Evolutionary conservation across 2,888 invertebrate genomes (phyloP).

Genomic region (Pheosia tremula): DNA sequence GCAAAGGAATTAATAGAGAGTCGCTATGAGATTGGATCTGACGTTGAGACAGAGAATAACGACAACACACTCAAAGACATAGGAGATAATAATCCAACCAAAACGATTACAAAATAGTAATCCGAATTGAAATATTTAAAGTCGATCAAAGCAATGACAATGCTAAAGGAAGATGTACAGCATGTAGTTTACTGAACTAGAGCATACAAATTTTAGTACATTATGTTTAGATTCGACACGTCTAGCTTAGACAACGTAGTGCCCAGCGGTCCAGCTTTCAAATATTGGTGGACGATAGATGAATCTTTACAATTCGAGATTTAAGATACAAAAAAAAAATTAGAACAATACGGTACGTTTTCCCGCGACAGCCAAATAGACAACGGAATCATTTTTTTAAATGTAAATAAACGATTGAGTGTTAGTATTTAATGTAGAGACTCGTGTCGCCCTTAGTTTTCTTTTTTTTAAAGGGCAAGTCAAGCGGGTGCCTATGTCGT

Average conservation of each 20-base stretch:
- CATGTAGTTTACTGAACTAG: constrained; percentile 68
- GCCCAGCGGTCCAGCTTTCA: constrained; percentile 80
- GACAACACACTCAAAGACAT: constrained; percentile 9
- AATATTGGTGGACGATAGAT: constrained; percentile 78
- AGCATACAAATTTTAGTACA: constrained; percentile 64
- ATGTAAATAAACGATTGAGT: constrained; percentile 74
- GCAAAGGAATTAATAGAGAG: constrained; percentile 19
- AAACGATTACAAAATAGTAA: not conserved
- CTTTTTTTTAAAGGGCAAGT: constrained; percentile 50
- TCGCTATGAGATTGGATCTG: constrained; percentile 16
- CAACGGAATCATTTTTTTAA: constrained; percentile 54
- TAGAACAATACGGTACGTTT: constrained; percentile 58
- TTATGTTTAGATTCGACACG: constrained; percentile 68
- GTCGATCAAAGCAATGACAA: constrained; percentile 11
- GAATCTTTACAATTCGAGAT: constrained; percentile 71
- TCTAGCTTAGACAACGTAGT: constrained; percentile 72
- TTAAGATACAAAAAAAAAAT: constrained; percentile 58
- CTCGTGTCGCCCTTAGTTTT: constrained; percentile 51
- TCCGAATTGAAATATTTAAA: constrained; percentile 6
- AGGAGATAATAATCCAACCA: not conserved
- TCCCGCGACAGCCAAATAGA: constrained; percentile 59
- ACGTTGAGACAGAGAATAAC: constrained; percentile 13
- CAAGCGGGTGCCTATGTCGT: constrained; percentile 60
- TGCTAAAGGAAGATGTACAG: constrained; percentile 50
- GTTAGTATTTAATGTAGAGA: constrained; percentile 67